Evolutionary conservation across 2,888 invertebrate genomes (phyloP).

Genomic region (Carabus problematicus): DNA sequence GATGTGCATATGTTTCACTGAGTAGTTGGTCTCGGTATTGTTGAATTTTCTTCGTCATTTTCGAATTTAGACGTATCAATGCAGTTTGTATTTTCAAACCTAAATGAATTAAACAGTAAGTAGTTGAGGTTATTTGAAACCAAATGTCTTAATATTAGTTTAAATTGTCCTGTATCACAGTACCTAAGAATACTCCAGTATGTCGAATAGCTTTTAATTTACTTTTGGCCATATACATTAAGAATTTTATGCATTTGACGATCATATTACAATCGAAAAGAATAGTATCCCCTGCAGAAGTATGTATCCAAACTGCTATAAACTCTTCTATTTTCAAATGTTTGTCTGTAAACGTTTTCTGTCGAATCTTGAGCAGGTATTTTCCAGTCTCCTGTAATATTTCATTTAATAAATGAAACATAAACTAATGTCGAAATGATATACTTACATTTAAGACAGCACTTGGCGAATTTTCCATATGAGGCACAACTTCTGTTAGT

Average conservation of each 20-base stretch:
- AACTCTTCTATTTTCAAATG: background rate
- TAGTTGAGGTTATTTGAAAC: too few relatives aligned
- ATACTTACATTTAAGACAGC: background rate
- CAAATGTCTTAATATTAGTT: too few relatives aligned
- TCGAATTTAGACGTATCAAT: background rate
- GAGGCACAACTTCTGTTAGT: background rate
- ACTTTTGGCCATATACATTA: background rate
- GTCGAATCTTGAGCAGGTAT: background rate
- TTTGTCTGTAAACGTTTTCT: background rate
- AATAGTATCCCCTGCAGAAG: background rate
- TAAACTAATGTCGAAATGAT: background rate
- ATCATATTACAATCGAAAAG: background rate
- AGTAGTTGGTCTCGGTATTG: background rate
- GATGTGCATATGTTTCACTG: too few relatives aligned
- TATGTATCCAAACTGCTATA: background rate
- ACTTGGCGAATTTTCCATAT: background rate
- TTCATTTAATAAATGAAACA: background rate
- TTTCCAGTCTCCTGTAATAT: background rate
- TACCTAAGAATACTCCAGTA: conserved; percentile 2
- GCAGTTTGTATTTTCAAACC: background rate
- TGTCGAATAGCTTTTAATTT: background rate
- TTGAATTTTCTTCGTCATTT: background rate
- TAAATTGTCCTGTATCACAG: too few relatives aligned
- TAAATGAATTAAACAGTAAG: background rate
- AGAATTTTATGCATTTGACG: background rate